These are phyloP conservation scores for Rhodinocichla rosea DNA, from an alignment of 2,113 vertebrate genomes.

Conservation along the genomic window DNA sequence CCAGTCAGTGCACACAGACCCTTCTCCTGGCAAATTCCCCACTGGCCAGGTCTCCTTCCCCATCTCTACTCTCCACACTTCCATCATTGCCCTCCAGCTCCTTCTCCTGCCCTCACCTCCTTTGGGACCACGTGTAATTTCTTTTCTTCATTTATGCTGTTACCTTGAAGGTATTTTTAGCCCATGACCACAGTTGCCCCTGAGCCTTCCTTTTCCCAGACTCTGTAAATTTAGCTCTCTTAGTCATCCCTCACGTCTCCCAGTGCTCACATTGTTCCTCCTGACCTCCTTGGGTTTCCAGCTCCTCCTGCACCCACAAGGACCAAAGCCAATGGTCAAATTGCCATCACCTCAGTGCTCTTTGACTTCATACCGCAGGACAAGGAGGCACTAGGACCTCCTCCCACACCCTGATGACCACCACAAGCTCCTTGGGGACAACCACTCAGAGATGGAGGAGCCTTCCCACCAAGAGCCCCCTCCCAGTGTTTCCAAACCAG, in stretches of 20 bases:
- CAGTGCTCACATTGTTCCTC: background rate
- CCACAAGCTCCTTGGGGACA: background rate
- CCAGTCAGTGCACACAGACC: accelerated
- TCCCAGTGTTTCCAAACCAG: background rate
- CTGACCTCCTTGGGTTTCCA: background rate
- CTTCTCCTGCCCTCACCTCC: background rate
- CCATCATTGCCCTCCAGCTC: background rate
- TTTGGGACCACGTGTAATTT: background rate
- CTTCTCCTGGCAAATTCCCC: background rate
- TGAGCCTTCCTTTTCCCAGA: background rate
- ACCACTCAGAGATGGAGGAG: background rate
- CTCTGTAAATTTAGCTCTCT: constrained; percentile 32
- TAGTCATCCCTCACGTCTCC: background rate
- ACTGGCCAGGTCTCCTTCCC: background rate
- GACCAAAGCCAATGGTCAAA: background rate
- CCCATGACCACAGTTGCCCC: constrained; percentile 1
- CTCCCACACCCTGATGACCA: background rate
- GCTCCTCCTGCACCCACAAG: background rate
- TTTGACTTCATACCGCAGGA: background rate
- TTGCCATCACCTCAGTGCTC: accelerated
- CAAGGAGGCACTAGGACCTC: background rate
- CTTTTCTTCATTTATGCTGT: constrained; percentile 30
- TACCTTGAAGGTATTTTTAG: constrained; percentile 64
- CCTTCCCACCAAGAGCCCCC: background rate
- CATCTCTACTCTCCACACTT: accelerated